Evolutionary conservation across 1,140 invertebrate species (phyloP).

Genomic region (Anadara kagoshimensis): DNA sequence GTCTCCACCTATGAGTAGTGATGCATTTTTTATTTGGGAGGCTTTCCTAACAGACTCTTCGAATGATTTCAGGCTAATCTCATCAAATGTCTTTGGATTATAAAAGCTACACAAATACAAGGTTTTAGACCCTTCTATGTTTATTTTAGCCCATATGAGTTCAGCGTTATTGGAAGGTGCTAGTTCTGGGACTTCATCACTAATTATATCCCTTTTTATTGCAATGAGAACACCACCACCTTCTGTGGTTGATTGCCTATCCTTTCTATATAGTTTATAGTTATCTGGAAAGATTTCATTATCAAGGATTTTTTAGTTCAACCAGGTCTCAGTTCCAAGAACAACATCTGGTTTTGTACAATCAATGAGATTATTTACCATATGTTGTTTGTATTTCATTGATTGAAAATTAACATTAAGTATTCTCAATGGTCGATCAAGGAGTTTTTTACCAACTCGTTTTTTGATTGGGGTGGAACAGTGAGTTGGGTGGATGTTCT

Average conservation of each 20-base stretch:
- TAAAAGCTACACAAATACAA: constrained; percentile 30
- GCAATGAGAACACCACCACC: constrained; percentile 16
- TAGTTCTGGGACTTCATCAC: constrained; percentile 17
- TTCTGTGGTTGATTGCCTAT: background rate
- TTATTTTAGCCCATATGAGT: constrained; percentile 27
- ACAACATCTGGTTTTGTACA: constrained; percentile 29
- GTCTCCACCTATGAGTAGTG: constrained; percentile 10
- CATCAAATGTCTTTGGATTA: constrained; percentile 29
- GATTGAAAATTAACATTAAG: constrained; percentile 19
- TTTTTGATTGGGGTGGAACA: background rate
- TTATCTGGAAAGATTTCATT: constrained; percentile 18
- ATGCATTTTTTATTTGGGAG: constrained; percentile 19
- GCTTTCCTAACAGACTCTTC: constrained; percentile 15
- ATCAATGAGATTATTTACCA: constrained; percentile 15
- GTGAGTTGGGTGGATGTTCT: background rate
- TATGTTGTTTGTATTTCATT: constrained; percentile 10
- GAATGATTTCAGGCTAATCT: constrained; percentile 19
- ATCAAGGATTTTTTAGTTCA: background rate
- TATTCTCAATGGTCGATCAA: constrained; percentile 2
- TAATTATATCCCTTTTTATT: constrained; percentile 12
- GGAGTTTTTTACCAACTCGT: background rate
- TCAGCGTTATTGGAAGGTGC: constrained; percentile 18
- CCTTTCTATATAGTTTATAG: constrained; percentile 22
- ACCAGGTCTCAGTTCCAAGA: constrained; percentile 15
- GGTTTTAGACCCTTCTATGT: constrained; percentile 11